Conservation (phyloP, 1,140 invertebrate genomes). For the Scaptomyza montana region DNA sequence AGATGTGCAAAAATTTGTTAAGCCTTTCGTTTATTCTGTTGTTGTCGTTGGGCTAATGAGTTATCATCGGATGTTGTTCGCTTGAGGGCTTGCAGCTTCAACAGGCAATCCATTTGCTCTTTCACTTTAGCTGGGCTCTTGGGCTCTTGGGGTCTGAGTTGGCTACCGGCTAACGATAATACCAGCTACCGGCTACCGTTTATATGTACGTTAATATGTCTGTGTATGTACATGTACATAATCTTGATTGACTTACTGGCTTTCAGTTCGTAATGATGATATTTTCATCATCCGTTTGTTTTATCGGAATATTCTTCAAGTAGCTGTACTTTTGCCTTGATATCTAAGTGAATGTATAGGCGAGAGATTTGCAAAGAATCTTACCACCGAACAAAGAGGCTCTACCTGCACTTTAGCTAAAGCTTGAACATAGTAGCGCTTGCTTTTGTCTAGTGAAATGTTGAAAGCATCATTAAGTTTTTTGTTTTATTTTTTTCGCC, state of each 20-base stretch:
- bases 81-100: conserved; percentile 21
- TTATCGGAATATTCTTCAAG: conserved; percentile 57
- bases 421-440: conserved; percentile 23
- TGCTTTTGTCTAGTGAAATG: conserved; percentile 76
- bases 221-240: conserved; percentile 12
- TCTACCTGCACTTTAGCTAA: conserved; percentile 49
- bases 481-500: conserved; percentile 44
- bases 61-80: conserved; percentile 49
- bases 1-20: conserved; percentile 29
- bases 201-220: too few relatives aligned
- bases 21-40: not conserved
- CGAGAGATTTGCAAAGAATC: not conserved
- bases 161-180: conserved; percentile 10
- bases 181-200: conserved; percentile 28
- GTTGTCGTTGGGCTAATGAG: conserved; percentile 43
- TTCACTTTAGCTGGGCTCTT: conserved; percentile 2
- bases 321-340: conserved; percentile 69
- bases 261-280: conserved; percentile 51
- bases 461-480: conserved; percentile 78
- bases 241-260: conserved; percentile 58
- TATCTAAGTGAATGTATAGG: not conserved
- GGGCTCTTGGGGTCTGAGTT: not conserved
- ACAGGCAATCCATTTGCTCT: conserved; percentile 17
- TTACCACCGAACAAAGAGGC: not conserved
- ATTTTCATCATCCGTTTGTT: conserved; percentile 64